Evolutionary conservation across 2,888 invertebrate species (phyloP), one percentile per base, ranked within the genome.

Genomic region (Leptodirus hochenwartii): DNA sequence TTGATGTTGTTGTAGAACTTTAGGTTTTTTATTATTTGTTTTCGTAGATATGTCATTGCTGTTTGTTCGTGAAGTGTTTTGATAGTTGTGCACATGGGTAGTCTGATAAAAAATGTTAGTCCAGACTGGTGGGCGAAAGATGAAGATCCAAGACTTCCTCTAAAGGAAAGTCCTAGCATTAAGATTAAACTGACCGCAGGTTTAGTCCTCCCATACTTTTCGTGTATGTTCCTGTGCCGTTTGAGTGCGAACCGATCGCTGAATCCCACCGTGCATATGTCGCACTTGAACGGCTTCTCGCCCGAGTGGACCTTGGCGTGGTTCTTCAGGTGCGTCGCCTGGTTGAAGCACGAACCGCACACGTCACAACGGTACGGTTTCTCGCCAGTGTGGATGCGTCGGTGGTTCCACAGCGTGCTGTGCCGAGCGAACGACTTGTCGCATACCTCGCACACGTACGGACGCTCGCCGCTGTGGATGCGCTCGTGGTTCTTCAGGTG

Each of bases 341-440:
- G 84, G 51, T 82, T 84, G 52, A 85, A 85, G 32, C 82, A 82
- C 14, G 80, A 81, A n/a, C 82, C 81, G 49, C 84, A 85, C 31
- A 77, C 79, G 40, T 80, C 80, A 53, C 84, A 84, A 49, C 81
- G 75, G 44, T 81, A 82, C 1, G 84, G 84, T 49, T 84, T 84
- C 60, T 79, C 78, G 11, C 84, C 84, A 0, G 84, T 84, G 49
- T 85, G 84, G 41, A 85, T 85, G 39, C 84, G 69, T 15, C 84
- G 64, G 49, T 85, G 84, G 55, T 84, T 85, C 84, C 84, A 85
- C 33, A 85, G 56, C 0, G 84, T 85, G 5, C 82, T 82, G 52
- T 84, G 84, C 38, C 84, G 64, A 24, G 84, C 84, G 51, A 85
- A 84, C 16, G 81, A 81, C 55, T 85, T 85, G 50, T 84, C 82